These are phyloP conservation scores for Eulithis prunata DNA, from an alignment of 2,888 invertebrate genomes.

Conservation along the genomic window DNA sequence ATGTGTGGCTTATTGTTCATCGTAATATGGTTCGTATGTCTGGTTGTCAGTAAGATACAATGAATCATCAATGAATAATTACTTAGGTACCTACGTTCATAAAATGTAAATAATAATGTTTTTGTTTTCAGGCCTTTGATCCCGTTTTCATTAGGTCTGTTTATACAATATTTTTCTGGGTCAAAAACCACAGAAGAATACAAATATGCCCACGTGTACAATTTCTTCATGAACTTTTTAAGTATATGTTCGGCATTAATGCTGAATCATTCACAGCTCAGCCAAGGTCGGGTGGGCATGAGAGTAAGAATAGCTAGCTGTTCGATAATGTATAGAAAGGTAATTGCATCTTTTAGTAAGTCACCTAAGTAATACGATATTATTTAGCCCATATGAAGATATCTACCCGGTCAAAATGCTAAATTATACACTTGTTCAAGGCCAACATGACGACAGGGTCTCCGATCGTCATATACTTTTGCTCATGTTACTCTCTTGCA, in stretches of 20 bases:
- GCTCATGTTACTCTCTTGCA: too few relatives aligned
- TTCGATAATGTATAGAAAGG: conserved; percentile 93
- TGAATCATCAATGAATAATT: too few relatives aligned
- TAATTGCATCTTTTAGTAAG: conserved; percentile 51
- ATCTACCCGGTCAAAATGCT: too few relatives aligned
- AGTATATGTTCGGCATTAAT: conserved; percentile 85
- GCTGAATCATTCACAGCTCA: conserved; percentile 86
- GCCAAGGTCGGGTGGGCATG: conserved; percentile 89
- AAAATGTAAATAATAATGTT: not conserved
- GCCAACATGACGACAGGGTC: too few relatives aligned
- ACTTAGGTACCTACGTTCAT: too few relatives aligned
- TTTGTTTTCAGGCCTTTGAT: conserved; percentile 84
- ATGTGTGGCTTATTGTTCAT: conserved; percentile 83
- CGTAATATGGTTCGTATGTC: conserved; percentile 80
- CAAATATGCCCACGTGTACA: conserved; percentile 87
- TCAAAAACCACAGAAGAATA: conserved; percentile 74
- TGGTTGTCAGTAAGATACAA: too few relatives aligned
- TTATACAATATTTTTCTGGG: conserved; percentile 86
- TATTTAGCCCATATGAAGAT: too few relatives aligned
- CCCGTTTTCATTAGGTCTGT: conserved; percentile 85
- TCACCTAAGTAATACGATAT: too few relatives aligned
- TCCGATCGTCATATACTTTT: too few relatives aligned
- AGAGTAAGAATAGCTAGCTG: conserved; percentile 90
- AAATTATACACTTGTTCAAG: too few relatives aligned
- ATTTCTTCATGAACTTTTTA: conserved; percentile 84